These are phyloP conservation scores for Tromatobia lineatoria DNA, from an alignment of 2,888 invertebrate genomes.

Conservation along the genomic window DNA sequence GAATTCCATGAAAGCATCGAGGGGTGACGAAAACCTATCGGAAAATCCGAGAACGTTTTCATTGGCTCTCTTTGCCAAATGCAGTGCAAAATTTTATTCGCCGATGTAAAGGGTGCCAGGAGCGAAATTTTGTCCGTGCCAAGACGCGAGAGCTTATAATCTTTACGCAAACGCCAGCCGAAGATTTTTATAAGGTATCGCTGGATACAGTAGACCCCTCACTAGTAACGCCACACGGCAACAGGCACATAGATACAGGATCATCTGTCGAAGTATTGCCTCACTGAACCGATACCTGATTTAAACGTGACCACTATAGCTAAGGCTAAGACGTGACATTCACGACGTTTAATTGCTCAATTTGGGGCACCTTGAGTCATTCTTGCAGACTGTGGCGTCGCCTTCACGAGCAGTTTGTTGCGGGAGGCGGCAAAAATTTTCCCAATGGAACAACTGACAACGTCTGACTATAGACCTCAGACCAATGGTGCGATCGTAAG, in stretches of 20 bases:
- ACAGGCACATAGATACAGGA: constrained; percentile 45
- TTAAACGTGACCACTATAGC: background rate
- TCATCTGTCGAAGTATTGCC: constrained; percentile 61
- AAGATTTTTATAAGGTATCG: background rate
- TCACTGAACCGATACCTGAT: background rate
- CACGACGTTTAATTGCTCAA: background rate
- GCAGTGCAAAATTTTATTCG: background rate
- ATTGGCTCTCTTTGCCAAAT: background rate
- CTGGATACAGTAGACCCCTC: background rate
- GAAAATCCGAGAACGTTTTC: background rate
- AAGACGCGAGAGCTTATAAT: background rate
- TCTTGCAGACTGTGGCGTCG: constrained; percentile 38
- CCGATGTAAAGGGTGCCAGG: background rate
- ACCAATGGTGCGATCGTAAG: background rate
- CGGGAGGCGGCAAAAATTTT: constrained; percentile 53
- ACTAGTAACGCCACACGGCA: no score
- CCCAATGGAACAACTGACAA: background rate
- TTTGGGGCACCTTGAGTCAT: constrained; percentile 40
- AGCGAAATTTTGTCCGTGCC: background rate
- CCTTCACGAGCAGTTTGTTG: constrained; percentile 49
- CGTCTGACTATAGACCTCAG: background rate
- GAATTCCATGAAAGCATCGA: background rate
- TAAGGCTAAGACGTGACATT: background rate
- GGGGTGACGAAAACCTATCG: background rate
- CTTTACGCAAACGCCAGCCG: background rate